Base-by-base conservation (phyloP, 2,888 invertebrate genomes). In the Troides oblongomaculatus region DNA sequence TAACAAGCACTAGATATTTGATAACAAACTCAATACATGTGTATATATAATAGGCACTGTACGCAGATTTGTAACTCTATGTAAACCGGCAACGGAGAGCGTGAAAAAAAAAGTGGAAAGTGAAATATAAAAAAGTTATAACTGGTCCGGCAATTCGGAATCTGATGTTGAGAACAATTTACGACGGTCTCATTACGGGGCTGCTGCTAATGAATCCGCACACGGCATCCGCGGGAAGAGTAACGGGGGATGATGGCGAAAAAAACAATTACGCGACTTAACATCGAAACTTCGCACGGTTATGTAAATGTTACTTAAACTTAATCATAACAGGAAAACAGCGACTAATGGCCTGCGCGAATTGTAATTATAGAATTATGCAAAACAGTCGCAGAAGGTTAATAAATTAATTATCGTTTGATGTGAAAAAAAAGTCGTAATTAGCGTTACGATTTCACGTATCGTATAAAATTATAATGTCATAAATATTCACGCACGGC, bases 61-160 rank as follows among this genome's bases (percentile, higher is more conserved):
- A 17, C 17, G 64, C 60, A 69, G 53, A 70, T 66, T 69, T 43
- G 4, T 71, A 79, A 70, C 63, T 84, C 89, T 84, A 56, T 64
- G 68, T 60, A 14, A 53, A 58, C 70, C 70, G 12, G 70, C 75
- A 74, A 79, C 80, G 78, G 79, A 77, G 82, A 80, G 83, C 81
- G 82, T 84, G 83, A 82, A 88, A 88, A 46, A 43, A 46, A 89
- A 87, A 87, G 82, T 82, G 84, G 83, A 84, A 87, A 89, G 85
- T 88, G 85, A 88, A 89, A 90, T 86, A 86, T 88, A 88, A 89
- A 89, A 89, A 88, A 80, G 86, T 89, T 83, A 87, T 86, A 86
- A 85, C 84, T 79, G 83, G 81, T 75, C 77, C 80, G 79, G 76
- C 83, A 80, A 83, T 84, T 84, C 80, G 81, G 82, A 83, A 86